Evolutionary conservation across 2,888 invertebrate species (phyloP).

Genomic region (Drosophila leonis): DNA sequence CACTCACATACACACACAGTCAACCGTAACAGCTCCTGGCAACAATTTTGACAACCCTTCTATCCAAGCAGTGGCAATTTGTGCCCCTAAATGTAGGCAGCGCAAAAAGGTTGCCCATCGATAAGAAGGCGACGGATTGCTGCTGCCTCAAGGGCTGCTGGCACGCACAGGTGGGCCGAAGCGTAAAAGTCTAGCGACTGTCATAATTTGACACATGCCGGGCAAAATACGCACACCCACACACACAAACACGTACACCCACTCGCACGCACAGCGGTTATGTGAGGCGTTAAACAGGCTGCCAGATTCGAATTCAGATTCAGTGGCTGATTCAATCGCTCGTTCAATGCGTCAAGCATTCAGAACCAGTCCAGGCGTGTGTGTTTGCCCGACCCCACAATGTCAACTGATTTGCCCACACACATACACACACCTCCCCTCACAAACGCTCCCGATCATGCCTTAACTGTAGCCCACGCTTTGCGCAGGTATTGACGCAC

Average conservation of each 20-base stretch:
- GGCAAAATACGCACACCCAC: constrained; percentile 20
- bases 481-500: constrained; percentile 49
- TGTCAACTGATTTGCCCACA: constrained; percentile 42
- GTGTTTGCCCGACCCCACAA: constrained; percentile 21
- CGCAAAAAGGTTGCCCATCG: constrained; percentile 59
- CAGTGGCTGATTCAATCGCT: constrained; percentile 65
- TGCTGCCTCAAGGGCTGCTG: constrained; percentile 27
- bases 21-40: constrained; percentile 48
- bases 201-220: constrained; percentile 69
- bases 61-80: constrained; percentile 52
- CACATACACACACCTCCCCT: neutral
- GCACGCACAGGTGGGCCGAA: constrained; percentile 38
- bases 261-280: constrained; percentile 20
- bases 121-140: constrained; percentile 51
- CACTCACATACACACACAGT: constrained; percentile 9
- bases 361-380: constrained; percentile 47
- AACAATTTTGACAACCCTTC: constrained; percentile 38
- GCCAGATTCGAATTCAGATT: constrained; percentile 43
- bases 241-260: constrained; percentile 10
- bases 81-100: constrained; percentile 63
- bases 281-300: constrained; percentile 52
- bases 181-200: constrained; percentile 58
- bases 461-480: neutral
- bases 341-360: constrained; percentile 58
- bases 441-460: neutral